A percentile compares a stretch with the other conserved stretches of the same genome.
Evolutionary conservation across 2,113 vertebrate species (phyloP).

Genomic region (Asarcornis scutulata): DNA sequence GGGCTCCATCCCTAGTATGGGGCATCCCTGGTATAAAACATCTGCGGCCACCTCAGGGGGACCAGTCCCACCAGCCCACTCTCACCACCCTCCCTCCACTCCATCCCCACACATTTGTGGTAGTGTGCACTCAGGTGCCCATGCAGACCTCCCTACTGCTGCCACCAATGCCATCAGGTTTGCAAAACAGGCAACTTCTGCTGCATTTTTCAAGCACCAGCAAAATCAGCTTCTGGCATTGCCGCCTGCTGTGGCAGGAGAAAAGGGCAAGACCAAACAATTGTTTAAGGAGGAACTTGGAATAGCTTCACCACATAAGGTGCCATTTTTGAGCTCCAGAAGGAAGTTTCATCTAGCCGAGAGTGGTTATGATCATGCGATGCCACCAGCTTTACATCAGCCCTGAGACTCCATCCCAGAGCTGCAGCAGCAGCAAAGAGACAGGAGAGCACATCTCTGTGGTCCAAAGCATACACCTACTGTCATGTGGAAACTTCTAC

Average conservation of each 20-base stretch:
- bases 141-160: not conserved
- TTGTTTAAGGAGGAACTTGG: not conserved
- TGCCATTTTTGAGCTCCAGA: not conserved
- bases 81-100: not conserved
- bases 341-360: not conserved
- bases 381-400: not conserved
- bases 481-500: not conserved
- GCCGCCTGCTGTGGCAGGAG: not conserved
- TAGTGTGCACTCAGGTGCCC: not conserved
- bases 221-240: not conserved
- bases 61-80: not conserved
- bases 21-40: not conserved
- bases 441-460: not conserved
- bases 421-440: not conserved
- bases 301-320: not conserved
- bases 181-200: not conserved
- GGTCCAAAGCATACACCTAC: not conserved
- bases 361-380: not conserved
- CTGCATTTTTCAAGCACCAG: not conserved
- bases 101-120: fast-evolving
- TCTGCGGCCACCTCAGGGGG: fast-evolving
- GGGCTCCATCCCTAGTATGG: not conserved
- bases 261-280: not conserved
- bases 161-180: fast-evolving
- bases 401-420: not conserved